Base-by-base conservation (phyloP, 1,140 invertebrate genomes). In the Bombus fervidus region DNA sequence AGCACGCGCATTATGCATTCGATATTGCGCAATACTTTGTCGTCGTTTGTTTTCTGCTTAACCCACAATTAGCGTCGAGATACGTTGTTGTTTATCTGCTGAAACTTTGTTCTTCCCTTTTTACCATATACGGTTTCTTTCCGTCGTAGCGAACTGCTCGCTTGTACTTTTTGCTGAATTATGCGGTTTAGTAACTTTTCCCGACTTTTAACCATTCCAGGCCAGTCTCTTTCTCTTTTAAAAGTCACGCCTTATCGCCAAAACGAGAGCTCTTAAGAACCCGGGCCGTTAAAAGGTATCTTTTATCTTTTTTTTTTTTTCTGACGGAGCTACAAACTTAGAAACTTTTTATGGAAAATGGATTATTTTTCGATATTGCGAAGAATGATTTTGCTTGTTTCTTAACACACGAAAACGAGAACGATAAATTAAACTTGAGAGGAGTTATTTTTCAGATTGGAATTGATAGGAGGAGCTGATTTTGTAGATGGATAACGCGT, bases 11-110 rank as follows among this genome's bases (percentile, higher is more conserved):
- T 85, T 81, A 81, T 57, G 59, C 43, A 81, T 74, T 43, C 53
- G 22, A 2, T 18, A 74, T 85, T 81, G 59, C 83, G 69, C 83
- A 85, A 85, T 81, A 22, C 4, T 18, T 53, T 41, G 71, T 28
- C 53, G 47, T 34, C 13, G 13, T 53, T 79, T 72, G 82, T 69
- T 71, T 78, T 47, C 43, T 28, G 22, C 34, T 28, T 64, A 74
- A 18, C 25, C 34, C 31, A 13, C 28, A 62, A 62, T 62, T 62
- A 62, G 28, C 59, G 28, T 6, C 31, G 12, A 41, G 37, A 34
- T 64, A 13, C n/a, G 2, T 12, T 10, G 39, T 12, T 72, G 68
- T 72, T 72, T 57, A 59, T 28, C n/a, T 3, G 43, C 0, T 31
- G 10, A 9, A 47, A 39, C 34, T 8, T 34, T 34, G 37, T 8